Base-by-base conservation (phyloP, 2,797 vertebrate genomes). In the Acridotheres tristis region DNA sequence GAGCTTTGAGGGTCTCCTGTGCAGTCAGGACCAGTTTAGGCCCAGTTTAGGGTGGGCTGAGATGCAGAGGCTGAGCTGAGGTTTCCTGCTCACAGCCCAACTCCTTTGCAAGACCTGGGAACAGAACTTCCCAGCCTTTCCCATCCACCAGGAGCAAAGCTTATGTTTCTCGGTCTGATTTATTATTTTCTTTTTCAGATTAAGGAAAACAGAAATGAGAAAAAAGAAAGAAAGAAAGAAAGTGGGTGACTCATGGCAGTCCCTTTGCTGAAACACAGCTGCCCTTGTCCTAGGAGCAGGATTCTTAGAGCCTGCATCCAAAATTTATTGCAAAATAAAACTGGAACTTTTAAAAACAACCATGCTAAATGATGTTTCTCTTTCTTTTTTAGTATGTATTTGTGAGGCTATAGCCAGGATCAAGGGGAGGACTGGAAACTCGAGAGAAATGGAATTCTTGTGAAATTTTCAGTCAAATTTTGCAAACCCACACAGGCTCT, bases 281-380 rank as follows among this genome's bases (percentile, higher is more conserved):
- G 89, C 89, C 77, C 89, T 91, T 94, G 94, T 93, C 89, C 82
- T 55, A 91, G 76, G 36, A 88, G 50, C 40, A 25, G 2, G 59
- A 71, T 63, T 93, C 80, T 75, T n/a, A 54, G 20, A 93, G 50
- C 42, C 67, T 51, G 55, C 57, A 87, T 84, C 92, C 91, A 94
- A 76, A 88, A 90, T 82, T 71, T 86, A 94, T 94, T 94, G 92
- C 94, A 94, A 96, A 96, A 88, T 93, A 95, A 94, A 94, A 32
- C n/a, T 7, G 16, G 82, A 91, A 79, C 57, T 76, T 94, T 81
- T 43, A 54, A 91, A 93, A 96, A 67, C 90, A 93, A 45, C 53
- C 27, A 22, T 8, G 0, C 10, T 84, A 76, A 72, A 45, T 43
- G 13, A 45, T 76, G 67, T 69, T 89, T 85, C 50, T 88, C 25